Evolutionary conservation across 2,888 invertebrate genomes (phyloP), one percentile per base, ranked within the genome.

Genomic region (Toxonevra muliebris): DNA sequence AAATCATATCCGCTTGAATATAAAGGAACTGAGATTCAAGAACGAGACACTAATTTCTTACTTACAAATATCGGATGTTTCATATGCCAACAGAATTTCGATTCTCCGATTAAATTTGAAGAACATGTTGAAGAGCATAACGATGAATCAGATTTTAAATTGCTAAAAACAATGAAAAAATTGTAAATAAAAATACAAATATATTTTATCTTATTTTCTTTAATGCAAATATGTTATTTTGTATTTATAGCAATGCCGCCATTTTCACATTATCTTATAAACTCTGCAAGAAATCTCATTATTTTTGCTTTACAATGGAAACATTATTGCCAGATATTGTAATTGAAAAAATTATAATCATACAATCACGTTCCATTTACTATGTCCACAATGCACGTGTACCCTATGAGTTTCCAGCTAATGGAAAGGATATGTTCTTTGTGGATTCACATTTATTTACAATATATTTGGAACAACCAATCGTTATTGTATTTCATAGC

Each of bases 361-460:
- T 84, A 19, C 79, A 81, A 72, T 76, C 79, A 3, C 76, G 78
- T 11, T 75, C 78, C 19, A 79, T 83, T 66, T 77, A 77, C 50
- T 82, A 82, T 72, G 77, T 82, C 0, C 71, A 80, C 59, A 78
- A 80, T 57, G 69, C 73, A 4, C 74, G 69, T 0, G 70, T 82
- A 43, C 83, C 84, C 0, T 69, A 78, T 61, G 67, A 71, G 15
- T 66, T 79, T 30, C 45, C 72, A 0, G 64, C 54, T 53, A 75
- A 68, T 65, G 75, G 77, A 0, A 68, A 72, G 15, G 61, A 77
- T 20, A 65, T 70, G 12, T 82, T 84, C 69, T 79, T 76, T 71
- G 79, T 83, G 12, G 82, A 84, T 68, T 79, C 79, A 9, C 81
- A 84, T 70, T 72, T 82, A 9, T 84, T 84, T 64, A 76, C 77